Evolutionary conservation across 2,113 vertebrate genomes (phyloP), one percentile per base, ranked within the genome.

Genomic region (Centropus unirufus): DNA sequence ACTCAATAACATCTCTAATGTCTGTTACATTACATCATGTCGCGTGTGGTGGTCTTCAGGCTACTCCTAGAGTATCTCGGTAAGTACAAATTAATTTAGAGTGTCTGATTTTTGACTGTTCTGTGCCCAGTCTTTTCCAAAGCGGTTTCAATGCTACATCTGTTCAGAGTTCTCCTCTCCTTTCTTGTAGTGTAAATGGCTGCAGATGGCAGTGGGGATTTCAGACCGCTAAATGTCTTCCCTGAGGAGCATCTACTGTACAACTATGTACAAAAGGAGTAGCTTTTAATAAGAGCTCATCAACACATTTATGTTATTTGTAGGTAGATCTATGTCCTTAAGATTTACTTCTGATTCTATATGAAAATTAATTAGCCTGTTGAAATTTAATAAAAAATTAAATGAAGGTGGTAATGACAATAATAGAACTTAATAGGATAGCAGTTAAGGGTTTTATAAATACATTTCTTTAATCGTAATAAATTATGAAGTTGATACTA

Each of bases 321-420:
- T 66, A 51, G 80, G 12, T 57, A 64, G 27, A 69, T 57, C 34
- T 83, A 19, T 68, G 70, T 87, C 80, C 73, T 87, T 82, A 90
- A 79, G 66, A 63, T 66, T 40, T 89, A 23, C 51, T 82, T 69
- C 55, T 82, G 49, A 63, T 79, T 62, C 63, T 66, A 3, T 47
- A 80, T 70, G 15, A 85, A 24, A 87, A 88, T 80, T 86, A 92
- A 73, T 96, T 86, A 68, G 39, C 72, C 21, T 67, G 40, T 78
- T 75, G 80, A 84, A 82, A 76, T 93, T 29, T 75, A 91, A 82
- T 79, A 76, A 75, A 89, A 92, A 55, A 75, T 66, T 46, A 90
- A 81, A 84, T 81, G 19, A 24, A 87, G 75, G 30, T 64, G 22
- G 47, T 83, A 70, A 59, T 78, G 76, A 72, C 19, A n/a, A 52